Percentiles rank a stretch among this genome's conserved stretches.
Evolutionary conservation across 2,113 vertebrate species (phyloP).

Genomic region (Pelobates fuscus): DNA sequence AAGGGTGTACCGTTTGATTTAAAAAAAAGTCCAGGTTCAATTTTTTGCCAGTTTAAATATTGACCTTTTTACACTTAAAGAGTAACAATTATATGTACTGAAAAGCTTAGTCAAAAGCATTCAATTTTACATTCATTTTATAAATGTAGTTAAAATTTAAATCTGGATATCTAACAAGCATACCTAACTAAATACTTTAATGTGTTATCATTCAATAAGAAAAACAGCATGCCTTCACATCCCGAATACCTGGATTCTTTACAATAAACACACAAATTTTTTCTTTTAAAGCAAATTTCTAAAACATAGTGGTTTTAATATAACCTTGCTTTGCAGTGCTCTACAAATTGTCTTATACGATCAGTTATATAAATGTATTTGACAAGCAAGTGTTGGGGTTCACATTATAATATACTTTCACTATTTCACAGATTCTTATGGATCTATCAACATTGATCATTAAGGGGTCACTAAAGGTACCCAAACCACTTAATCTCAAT

Average conservation of each 20-base stretch:
- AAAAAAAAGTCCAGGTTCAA: conserved; percentile 21
- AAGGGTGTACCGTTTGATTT: conserved; percentile 30
- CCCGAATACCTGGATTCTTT: neutral
- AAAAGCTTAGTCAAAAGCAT: conserved; percentile 42
- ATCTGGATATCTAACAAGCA: neutral
- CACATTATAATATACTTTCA: too few relatives aligned
- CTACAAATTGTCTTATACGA: neutral
- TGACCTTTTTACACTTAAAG: conserved; percentile 38
- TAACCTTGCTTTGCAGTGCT: neutral
- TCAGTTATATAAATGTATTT: too few relatives aligned
- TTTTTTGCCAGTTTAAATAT: conserved; percentile 41
- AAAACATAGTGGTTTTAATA: neutral
- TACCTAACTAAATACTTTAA: conserved; percentile 7
- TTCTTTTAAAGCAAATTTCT: neutral
- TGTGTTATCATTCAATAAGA: conserved; percentile 7
- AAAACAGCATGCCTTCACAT: conserved; percentile 14
- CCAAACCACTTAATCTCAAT: too few relatives aligned
- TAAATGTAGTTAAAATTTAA: conserved; percentile 44
- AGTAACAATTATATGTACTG: conserved; percentile 46
- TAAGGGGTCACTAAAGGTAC: too few relatives aligned
- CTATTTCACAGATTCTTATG: too few relatives aligned
- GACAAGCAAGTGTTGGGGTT: too few relatives aligned
- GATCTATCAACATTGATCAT: too few relatives aligned
- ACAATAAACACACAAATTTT: neutral
- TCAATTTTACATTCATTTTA: conserved; percentile 31